Evolutionary conservation across 92 coral and sea anemone species (phyloP).

Genomic region (Blastomussa wellsi): DNA sequence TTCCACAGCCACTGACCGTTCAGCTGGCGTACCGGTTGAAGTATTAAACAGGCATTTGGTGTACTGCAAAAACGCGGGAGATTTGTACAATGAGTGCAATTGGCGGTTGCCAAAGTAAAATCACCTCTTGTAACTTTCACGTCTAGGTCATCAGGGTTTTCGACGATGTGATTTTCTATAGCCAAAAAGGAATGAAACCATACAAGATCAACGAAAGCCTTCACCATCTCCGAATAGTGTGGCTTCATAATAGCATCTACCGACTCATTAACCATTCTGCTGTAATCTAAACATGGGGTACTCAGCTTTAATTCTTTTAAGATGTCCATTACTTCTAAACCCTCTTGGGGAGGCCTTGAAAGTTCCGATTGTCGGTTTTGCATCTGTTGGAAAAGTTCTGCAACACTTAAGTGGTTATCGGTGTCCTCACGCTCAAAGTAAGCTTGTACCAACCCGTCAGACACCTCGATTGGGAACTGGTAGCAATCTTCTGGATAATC

Average conservation of each 20-base stretch:
- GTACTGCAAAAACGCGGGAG: neutral
- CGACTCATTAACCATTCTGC: constrained; percentile 3
- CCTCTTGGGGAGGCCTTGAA: neutral
- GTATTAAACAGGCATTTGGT: neutral
- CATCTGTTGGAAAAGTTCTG: neutral
- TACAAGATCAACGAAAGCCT: neutral
- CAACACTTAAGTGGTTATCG: neutral
- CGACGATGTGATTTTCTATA: neutral
- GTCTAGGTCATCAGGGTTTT: neutral
- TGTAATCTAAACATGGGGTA: neutral
- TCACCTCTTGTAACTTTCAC: neutral
- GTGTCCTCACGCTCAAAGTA: constrained; percentile 6
- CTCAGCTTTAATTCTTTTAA: neutral
- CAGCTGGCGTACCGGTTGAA: neutral
- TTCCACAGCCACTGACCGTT: neutral
- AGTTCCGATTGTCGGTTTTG: neutral
- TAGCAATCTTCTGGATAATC: neutral
- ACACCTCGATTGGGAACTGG: neutral
- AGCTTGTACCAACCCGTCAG: constrained; percentile 12
- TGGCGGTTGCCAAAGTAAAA: neutral
- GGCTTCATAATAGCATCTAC: neutral
- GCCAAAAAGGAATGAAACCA: constrained; percentile 10
- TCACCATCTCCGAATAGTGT: neutral
- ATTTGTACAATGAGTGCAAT: neutral
- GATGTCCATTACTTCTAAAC: neutral